phyloP scores from a whole-genome alignment of 1,140 invertebrate species.

The Pseudomyrmex concolor region DNA sequence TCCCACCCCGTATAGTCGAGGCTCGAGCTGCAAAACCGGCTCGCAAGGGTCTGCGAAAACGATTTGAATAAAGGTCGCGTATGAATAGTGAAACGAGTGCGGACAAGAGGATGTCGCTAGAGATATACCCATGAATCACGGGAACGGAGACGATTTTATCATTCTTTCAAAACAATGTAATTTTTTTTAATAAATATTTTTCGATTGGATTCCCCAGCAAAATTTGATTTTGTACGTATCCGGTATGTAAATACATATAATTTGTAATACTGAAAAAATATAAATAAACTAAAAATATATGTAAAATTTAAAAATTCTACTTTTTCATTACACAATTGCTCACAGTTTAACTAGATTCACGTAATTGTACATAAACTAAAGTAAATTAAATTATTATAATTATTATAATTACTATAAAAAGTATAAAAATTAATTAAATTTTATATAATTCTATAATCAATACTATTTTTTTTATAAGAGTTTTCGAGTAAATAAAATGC shows the following conservation, averaged over 20 bases:
- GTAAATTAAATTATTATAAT: too few relatives aligned
- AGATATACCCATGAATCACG: constrained; percentile 27
- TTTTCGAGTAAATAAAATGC: not conserved
- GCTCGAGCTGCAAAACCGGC: constrained; percentile 54
- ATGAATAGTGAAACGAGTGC: constrained; percentile 56
- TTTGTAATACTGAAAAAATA: too few relatives aligned
- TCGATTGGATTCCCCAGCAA: not conserved
- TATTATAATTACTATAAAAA: too few relatives aligned
- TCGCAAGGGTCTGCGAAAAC: constrained; percentile 37
- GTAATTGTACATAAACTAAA: too few relatives aligned
- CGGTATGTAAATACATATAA: too few relatives aligned
- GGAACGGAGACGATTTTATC: constrained; percentile 20
- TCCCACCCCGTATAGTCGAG: constrained; percentile 41
- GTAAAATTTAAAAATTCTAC: not conserved
- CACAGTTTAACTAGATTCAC: not conserved
- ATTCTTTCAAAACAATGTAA: not conserved
- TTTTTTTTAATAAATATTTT: not conserved
- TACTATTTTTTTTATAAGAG: not conserved
- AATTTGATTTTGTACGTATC: not conserved
- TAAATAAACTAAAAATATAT: too few relatives aligned
- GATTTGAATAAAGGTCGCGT: constrained; percentile 39
- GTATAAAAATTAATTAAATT: too few relatives aligned
- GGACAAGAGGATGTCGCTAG: constrained; percentile 23
- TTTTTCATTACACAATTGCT: not conserved
- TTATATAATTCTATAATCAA: not conserved